Percentiles rank a stretch among this genome's conserved stretches.
Evolutionary conservation across 1,140 invertebrate genomes (phyloP).

Genomic region (Phymastichus coffea): DNA sequence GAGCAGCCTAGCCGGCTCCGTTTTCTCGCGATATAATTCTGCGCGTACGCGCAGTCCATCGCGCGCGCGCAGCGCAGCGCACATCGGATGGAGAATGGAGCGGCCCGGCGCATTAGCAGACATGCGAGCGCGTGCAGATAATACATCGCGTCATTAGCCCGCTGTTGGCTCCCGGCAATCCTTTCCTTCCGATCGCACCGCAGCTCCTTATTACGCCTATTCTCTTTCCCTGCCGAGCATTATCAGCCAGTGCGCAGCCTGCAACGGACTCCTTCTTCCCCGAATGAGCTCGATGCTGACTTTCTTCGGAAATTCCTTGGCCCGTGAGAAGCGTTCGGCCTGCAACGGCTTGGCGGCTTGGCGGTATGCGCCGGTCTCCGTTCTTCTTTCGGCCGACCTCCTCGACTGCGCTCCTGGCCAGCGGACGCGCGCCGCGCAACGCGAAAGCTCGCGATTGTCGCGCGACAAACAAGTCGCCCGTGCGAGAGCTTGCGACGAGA

Average conservation of each 20-base stretch:
- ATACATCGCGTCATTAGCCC: constrained; percentile 12
- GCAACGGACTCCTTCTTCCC: not conserved
- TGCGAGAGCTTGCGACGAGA: no score
- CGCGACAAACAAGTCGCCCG: no score
- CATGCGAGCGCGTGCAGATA: constrained; percentile 21
- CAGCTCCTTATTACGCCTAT: not conserved
- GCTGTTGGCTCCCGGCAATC: not conserved
- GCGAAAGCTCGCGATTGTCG: no score
- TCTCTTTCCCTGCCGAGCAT: not conserved
- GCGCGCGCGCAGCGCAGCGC: not conserved
- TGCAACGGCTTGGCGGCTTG: no score
- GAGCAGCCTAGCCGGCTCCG: no score
- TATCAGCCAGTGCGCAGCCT: not conserved
- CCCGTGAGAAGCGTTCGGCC: not conserved
- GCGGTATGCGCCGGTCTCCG: no score
- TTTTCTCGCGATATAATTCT: not conserved
- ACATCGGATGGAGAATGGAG: not conserved
- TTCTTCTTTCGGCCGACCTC: no score
- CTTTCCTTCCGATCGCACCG: not conserved
- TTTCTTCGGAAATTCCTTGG: not conserved
- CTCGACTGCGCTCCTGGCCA: no score
- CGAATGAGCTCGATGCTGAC: not conserved
- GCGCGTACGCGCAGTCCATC: not conserved
- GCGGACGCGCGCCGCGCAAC: no score
- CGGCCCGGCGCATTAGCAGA: not conserved